Evolutionary conservation across 2,888 invertebrate genomes (phyloP), one percentile per base, ranked within the genome.

Genomic region (Cantharis nigra): DNA sequence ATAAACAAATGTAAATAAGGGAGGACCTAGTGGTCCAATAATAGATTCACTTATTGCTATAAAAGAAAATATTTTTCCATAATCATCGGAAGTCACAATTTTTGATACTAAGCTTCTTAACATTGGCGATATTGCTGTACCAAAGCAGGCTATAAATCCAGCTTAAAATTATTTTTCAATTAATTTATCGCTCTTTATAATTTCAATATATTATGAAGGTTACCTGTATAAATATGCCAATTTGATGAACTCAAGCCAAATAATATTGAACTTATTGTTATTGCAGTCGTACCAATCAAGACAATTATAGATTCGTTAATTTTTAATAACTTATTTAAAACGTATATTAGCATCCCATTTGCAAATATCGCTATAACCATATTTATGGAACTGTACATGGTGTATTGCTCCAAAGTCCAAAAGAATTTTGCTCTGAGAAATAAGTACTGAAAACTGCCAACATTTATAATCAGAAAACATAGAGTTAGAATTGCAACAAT

Each of bases 21-120:
- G 90, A 1, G 92, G 90, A 0, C 93, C 90, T 2, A 91, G 82
- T 71, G 94, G 88, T 0, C 93, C 92, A 26, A 91, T 89, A 64
- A 91, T 81, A n/a, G 93, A 92, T 87, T 94, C 94, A 28, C 93
- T 84, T 3, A 92, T 91, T 28, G 93, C 91, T 84, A 93, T 91
- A 71, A 94, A 87, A 0, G 94, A 91, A 84, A 94, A 94, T 23
- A 94, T 91, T 88, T 89, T 89, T 85, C 91, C 91, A 10, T 91
- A 89, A 81, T 94, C 94, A 74, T 91, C 90, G 9, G 88, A 81
- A 0, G 91, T 90, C 14, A 93, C 89, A 33, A 90, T 89, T 85
- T 93, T 93, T 0, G 93, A 91, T 30, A 94, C 84, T 78, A 92
- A 87, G 0, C 93, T 90, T 72, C 92, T 89, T 67, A 91, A 87